Evolutionary conservation across 2,797 vertebrate genomes (phyloP).

Genomic region (Remorina albescens): DNA sequence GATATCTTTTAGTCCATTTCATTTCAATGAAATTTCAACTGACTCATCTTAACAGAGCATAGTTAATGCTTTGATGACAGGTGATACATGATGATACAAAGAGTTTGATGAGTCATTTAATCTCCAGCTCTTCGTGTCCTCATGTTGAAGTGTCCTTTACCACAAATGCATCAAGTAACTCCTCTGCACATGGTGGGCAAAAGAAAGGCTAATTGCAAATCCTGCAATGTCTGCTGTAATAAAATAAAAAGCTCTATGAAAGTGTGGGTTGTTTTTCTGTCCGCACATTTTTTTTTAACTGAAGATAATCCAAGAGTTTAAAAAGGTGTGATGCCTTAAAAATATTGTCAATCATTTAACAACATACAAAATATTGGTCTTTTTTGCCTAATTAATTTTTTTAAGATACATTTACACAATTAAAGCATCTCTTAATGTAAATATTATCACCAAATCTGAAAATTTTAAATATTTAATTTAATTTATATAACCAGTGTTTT

Average conservation of each 20-base stretch:
- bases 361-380: too few relatives aligned
- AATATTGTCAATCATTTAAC: neutral
- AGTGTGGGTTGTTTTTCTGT: neutral
- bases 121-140: neutral
- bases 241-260: neutral
- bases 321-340: too few relatives aligned
- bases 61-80: neutral
- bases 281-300: too few relatives aligned
- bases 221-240: too few relatives aligned
- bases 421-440: neutral
- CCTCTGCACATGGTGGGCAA: neutral
- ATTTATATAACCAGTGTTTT: neutral
- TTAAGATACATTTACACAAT: neutral
- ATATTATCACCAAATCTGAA: neutral
- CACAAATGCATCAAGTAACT: neutral
- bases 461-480: slow-evolving; percentile 3
- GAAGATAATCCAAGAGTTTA: neutral
- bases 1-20: slow-evolving; percentile 24
- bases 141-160: slow-evolving; percentile 14
- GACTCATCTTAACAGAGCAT: slow-evolving; percentile 10
- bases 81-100: neutral
- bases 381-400: too few relatives aligned
- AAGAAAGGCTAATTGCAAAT: neutral
- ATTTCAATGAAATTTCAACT: slow-evolving; percentile 6
- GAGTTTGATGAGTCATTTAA: slow-evolving; percentile 13